A percentile compares a stretch with the other conserved stretches of the same genome.
phyloP scores from a whole-genome alignment of 2,888 invertebrate species.

The Ophion slaviceki region DNA sequence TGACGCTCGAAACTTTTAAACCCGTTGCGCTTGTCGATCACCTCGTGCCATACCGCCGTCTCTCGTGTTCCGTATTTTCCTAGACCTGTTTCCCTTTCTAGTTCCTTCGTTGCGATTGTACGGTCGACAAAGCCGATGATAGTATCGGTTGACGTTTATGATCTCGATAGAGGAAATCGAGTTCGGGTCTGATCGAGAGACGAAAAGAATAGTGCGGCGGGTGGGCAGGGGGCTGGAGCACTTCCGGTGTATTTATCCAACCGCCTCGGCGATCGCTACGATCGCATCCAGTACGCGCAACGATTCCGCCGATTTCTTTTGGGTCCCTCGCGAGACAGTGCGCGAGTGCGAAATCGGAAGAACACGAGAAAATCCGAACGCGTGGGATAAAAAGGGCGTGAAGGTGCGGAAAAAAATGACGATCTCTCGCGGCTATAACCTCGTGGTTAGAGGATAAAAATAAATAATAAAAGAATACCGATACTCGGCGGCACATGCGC shows the following conservation, averaged over 20 bases:
- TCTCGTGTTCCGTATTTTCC: neutral
- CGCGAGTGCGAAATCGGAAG: neutral
- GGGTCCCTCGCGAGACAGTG: neutral
- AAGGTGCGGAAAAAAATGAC: neutral
- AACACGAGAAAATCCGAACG: neutral
- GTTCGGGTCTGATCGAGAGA: neutral
- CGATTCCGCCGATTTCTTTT: neutral
- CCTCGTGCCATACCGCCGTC: neutral
- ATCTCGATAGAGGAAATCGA: neutral
- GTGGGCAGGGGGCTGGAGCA: conserved; percentile 29
- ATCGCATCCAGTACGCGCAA: neutral
- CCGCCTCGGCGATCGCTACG: neutral
- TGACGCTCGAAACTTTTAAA: conserved; percentile 66
- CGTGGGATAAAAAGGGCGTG: too few relatives aligned
- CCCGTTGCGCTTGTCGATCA: conserved; percentile 53
- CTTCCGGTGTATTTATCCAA: conserved; percentile 42
- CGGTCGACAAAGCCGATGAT: neutral
- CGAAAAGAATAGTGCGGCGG: neutral
- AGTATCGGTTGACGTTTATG: neutral
- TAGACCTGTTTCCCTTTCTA: neutral
- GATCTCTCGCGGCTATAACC: neutral
- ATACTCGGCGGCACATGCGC: too few relatives aligned
- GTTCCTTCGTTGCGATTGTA: neutral
- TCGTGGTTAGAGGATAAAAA: neutral
- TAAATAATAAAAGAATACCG: too few relatives aligned